phyloP scores from a whole-genome alignment of 2,113 vertebrate species.

The Corvus moneduloides region DNA sequence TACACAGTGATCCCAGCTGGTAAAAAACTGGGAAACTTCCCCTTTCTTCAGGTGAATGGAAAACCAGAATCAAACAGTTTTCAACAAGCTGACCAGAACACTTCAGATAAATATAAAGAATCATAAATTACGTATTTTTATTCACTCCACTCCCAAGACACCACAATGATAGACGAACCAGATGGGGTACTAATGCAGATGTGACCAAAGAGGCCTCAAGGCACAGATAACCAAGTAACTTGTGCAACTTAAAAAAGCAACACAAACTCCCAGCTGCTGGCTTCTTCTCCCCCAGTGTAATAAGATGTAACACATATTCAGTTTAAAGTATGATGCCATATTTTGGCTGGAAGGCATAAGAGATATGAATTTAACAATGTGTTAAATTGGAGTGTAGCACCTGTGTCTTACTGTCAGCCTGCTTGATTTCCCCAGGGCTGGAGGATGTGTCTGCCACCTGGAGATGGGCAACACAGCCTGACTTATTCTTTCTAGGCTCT shows the following conservation, averaged over 20 bases:
- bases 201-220: not conserved
- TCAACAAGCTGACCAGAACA: not conserved
- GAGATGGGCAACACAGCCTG: not conserved
- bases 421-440: not conserved
- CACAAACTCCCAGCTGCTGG: not conserved
- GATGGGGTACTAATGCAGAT: not conserved
- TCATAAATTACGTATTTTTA: not conserved
- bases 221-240: constrained; percentile 19
- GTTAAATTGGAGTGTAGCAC: constrained; percentile 10
- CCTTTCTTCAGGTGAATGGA: not conserved
- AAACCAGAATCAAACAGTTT: not conserved
- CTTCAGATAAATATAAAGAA: not conserved
- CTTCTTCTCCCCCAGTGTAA: not conserved
- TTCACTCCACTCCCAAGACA: not conserved
- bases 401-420: not conserved
- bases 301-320: not conserved
- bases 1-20: not conserved
- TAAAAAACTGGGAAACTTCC: not conserved
- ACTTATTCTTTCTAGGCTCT: not conserved
- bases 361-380: constrained; percentile 14
- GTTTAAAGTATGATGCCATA: not conserved
- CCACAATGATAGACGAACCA: not conserved
- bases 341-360: constrained; percentile 32
- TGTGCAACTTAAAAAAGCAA: constrained; percentile 3
- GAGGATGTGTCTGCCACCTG: not conserved